Conservation (phyloP, 2,113 vertebrate genomes). For the Vanacampus margaritifer region DNA sequence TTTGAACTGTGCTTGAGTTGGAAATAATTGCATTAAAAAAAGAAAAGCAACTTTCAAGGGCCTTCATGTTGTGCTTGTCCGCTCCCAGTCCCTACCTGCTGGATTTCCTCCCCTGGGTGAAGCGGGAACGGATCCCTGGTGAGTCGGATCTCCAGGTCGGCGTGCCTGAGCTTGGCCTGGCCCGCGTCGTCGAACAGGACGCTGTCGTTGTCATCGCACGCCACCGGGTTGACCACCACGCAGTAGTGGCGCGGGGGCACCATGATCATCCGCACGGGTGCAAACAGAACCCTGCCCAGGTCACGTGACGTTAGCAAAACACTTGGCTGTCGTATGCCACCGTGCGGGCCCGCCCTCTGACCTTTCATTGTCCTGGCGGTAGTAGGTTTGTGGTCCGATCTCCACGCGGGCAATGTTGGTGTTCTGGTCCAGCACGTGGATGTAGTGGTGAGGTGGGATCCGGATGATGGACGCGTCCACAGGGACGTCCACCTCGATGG, state of each 20-base stretch:
- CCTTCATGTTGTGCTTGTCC: too few species aligned
- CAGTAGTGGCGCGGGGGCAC: conserved; percentile 88
- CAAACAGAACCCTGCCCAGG: conserved; percentile 76
- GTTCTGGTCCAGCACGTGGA: conserved; percentile 90
- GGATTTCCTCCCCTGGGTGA: conserved; percentile 80
- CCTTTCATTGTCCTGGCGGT: conserved; percentile 90
- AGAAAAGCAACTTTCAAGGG: not conserved
- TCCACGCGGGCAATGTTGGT: conserved; percentile 85
- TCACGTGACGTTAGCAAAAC: not conserved
- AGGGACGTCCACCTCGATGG: not conserved
- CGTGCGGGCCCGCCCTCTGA: conserved; percentile 23
- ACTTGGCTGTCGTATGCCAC: not conserved
- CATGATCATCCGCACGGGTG: conserved; percentile 77
- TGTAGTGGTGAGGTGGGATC: conserved; percentile 86
- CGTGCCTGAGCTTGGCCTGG: conserved; percentile 84
- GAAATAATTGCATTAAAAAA: not conserved
- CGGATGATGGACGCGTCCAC: conserved; percentile 82
- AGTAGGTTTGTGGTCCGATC: conserved; percentile 85
- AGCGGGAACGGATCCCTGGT: conserved; percentile 84
- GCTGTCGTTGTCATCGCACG: conserved; percentile 47
- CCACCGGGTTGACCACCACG: conserved; percentile 77
- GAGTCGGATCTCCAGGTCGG: conserved; percentile 85
- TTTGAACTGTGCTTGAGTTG: not conserved
- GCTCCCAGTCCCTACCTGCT: conserved; percentile 75
- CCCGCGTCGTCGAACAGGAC: conserved; percentile 77